These are phyloP conservation scores for Scaptomyza parva DNA, from an alignment of 2,888 invertebrate species.

Conservation along the genomic window DNA sequence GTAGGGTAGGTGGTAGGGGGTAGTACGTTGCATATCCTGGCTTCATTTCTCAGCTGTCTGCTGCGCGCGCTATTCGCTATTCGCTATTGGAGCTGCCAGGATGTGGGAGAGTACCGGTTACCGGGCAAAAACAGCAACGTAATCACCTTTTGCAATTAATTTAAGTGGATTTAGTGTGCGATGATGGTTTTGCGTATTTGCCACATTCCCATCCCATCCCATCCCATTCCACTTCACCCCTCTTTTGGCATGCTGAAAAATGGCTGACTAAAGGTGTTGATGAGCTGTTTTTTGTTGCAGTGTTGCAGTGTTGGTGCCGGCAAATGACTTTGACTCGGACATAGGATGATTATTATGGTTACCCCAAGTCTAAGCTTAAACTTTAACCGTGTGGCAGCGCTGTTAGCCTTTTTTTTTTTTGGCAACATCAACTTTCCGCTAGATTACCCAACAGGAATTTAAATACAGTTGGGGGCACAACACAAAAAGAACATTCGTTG, in stretches of 20 bases:
- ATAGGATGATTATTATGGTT: constrained; percentile 19
- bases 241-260: constrained; percentile 59
- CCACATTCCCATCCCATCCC: constrained; percentile 8
- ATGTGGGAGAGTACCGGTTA: constrained; percentile 21
- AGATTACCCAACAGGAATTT: constrained; percentile 44
- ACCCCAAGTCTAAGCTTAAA: constrained; percentile 46
- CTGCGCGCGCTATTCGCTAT: constrained; percentile 71
- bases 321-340: constrained; percentile 68
- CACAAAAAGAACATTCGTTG: no score
- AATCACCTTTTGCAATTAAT: constrained; percentile 84
- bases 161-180: constrained; percentile 82
- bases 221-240: background rate
- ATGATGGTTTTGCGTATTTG: constrained; percentile 72
- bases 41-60: constrained; percentile 78
- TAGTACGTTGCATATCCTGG: constrained; percentile 28
- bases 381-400: constrained; percentile 19
- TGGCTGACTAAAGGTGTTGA: constrained; percentile 77
- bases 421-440: constrained; percentile 51
- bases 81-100: no score
- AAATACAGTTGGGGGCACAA: background rate
- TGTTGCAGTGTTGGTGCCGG: constrained; percentile 54
- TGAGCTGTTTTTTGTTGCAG: constrained; percentile 58
- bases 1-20: background rate
- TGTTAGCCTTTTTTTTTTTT: background rate
- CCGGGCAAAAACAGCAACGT: constrained; percentile 80